Percentiles rank a stretch among this genome's conserved stretches.
Evolutionary conservation across 2,888 invertebrate species (phyloP).

Genomic region (Sycophila texana): DNA sequence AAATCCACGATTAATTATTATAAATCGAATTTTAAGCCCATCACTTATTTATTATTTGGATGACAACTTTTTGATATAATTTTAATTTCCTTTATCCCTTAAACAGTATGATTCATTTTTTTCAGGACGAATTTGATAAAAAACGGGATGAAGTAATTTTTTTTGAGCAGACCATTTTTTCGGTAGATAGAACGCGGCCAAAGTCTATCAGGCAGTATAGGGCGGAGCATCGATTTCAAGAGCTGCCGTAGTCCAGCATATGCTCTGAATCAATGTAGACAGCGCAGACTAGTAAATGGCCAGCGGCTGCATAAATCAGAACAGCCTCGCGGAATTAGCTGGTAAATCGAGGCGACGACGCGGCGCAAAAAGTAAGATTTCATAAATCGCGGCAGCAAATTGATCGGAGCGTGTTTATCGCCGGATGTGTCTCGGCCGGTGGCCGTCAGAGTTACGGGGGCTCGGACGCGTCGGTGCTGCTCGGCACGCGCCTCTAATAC

Average conservation of each 20-base stretch:
- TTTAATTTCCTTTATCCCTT: too few species aligned
- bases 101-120: too few species aligned
- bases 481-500: not conserved
- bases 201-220: too few species aligned
- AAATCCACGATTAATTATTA: too few species aligned
- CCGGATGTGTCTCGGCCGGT: slow-evolving; percentile 11
- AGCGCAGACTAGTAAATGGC: too few species aligned
- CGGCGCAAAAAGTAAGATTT: slow-evolving; percentile 31
- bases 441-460: slow-evolving; percentile 2
- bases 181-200: not conserved
- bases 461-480: not conserved
- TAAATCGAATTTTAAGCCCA: too few species aligned
- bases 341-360: slow-evolving; percentile 35
- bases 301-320: too few species aligned
- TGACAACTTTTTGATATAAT: too few species aligned
- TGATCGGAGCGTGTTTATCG: slow-evolving; percentile 26
- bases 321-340: slow-evolving; percentile 2
- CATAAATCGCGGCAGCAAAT: slow-evolving; percentile 27
- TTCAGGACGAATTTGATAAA: not conserved
- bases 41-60: too few species aligned
- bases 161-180: slow-evolving; percentile 23
- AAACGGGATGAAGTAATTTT: not conserved
- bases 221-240: too few species aligned
- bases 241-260: too few species aligned
- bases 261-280: too few species aligned